A percentile compares a stretch with the other conserved stretches of the same genome.
phyloP scores from a whole-genome alignment of 2,113 vertebrate genomes.

The Eleginops maclovinus region DNA sequence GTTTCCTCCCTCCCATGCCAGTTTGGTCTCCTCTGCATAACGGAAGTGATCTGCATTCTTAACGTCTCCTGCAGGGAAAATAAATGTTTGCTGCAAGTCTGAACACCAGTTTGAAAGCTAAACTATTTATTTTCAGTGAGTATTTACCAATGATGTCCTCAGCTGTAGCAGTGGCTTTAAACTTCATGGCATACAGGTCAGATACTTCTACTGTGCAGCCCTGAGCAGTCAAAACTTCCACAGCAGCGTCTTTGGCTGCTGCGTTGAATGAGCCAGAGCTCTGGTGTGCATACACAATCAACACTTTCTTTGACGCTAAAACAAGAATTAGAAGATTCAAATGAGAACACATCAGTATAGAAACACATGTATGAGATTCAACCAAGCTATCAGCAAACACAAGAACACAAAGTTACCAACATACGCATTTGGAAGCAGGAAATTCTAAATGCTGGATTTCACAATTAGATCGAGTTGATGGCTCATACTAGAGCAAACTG shows the following conservation, averaged over 20 bases:
- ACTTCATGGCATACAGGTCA: conserved; percentile 87
- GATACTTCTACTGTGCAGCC: conserved; percentile 83
- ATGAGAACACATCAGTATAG: neutral
- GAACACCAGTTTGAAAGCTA: neutral
- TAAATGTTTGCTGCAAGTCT: neutral
- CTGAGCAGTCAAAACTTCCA: conserved; percentile 69
- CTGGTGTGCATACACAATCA: conserved; percentile 85
- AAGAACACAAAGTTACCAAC: neutral
- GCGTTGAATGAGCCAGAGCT: conserved; percentile 85
- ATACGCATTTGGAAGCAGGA: conserved; percentile 46
- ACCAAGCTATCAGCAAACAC: neutral
- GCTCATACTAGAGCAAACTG: neutral
- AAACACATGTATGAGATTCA: neutral
- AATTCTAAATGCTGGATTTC: no score
- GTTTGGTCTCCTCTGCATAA: conserved; percentile 74
- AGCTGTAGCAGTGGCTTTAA: conserved; percentile 82
- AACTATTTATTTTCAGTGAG: neutral
- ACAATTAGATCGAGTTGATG: no score
- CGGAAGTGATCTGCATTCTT: conserved; percentile 80
- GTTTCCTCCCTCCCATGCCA: conserved; percentile 82
- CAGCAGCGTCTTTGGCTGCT: conserved; percentile 84
- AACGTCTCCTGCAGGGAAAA: conserved; percentile 66
- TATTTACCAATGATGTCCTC: conserved; percentile 81
- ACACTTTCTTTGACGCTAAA: conserved; percentile 69
- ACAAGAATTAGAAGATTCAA: neutral